Evolutionary conservation across 1,140 invertebrate genomes (phyloP).

Genomic region (Bombus waltoni): DNA sequence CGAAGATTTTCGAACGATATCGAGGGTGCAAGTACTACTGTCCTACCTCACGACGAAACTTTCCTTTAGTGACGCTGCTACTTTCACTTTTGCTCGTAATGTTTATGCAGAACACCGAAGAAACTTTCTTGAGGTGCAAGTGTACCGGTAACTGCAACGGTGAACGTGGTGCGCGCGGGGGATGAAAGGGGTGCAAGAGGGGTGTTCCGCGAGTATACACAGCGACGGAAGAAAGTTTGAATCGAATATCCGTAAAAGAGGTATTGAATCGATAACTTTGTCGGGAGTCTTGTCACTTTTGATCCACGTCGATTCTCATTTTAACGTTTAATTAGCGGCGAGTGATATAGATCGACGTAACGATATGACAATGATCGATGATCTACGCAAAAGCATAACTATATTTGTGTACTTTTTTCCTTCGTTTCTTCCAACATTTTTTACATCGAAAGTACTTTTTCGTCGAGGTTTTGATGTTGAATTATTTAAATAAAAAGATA

Average conservation of each 20-base stretch:
- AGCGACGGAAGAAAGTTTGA: conserved; percentile 56
- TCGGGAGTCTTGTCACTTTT: conserved; percentile 19
- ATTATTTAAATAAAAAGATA: neutral
- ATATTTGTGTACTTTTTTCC: too few relatives aligned
- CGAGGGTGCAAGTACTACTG: conserved; percentile 67
- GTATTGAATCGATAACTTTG: conserved; percentile 65
- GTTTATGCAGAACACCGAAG: conserved; percentile 80
- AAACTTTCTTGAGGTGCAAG: conserved; percentile 77
- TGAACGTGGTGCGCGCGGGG: conserved; percentile 39
- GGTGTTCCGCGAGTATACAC: conserved; percentile 39
- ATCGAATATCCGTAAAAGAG: conserved; percentile 62
- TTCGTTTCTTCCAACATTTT: neutral
- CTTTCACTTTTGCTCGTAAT: conserved; percentile 82
- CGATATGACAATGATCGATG: neutral
- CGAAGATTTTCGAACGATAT: conserved; percentile 53
- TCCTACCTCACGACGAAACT: conserved; percentile 72
- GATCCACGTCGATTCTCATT: neutral
- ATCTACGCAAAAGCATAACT: neutral
- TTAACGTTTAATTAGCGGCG: neutral
- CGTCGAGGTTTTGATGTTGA: too few relatives aligned
- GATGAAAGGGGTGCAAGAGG: conserved; percentile 16
- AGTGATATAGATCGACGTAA: neutral
- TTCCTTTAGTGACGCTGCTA: conserved; percentile 76
- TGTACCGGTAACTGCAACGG: conserved; percentile 64
- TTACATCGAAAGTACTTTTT: neutral